Evolutionary conservation across 2,113 vertebrate genomes (phyloP).

Genomic region (Ramphastos sulfuratus): DNA sequence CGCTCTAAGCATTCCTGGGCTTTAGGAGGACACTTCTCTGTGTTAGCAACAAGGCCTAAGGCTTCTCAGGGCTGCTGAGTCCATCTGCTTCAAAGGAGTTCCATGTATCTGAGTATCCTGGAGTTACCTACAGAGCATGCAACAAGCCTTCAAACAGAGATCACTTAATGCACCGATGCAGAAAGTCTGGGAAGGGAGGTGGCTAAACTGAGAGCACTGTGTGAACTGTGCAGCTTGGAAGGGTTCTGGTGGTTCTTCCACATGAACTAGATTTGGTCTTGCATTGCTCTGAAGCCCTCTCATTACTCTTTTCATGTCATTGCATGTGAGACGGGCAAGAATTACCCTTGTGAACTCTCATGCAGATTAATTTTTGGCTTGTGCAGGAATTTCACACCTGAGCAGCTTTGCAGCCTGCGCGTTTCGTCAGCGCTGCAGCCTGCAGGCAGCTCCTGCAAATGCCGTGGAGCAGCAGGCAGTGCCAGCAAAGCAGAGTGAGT

Average conservation of each 20-base stretch:
- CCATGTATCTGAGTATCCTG: rapidly evolving
- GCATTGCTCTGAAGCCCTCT: background rate
- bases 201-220: background rate
- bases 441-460: background rate
- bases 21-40: background rate
- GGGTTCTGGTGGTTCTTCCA: background rate
- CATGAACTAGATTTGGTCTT: background rate
- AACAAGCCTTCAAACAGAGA: background rate
- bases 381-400: background rate
- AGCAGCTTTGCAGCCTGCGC: background rate
- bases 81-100: background rate
- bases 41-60: background rate
- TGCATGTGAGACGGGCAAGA: background rate
- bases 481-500: background rate
- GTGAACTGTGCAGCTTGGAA: background rate
- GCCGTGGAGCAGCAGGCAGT: background rate
- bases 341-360: background rate
- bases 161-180: rapidly evolving
- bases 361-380: background rate
- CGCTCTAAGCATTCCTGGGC: background rate
- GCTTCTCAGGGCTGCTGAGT: background rate
- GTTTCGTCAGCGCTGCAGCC: background rate
- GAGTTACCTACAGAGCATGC: background rate
- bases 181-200: background rate
- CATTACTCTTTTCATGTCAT: background rate